A percentile compares a stretch with the other conserved stretches of the same genome.
These are phyloP conservation scores for Mesaphorura yosii DNA, from an alignment of 1,140 invertebrate species.

Conservation along the genomic window DNA sequence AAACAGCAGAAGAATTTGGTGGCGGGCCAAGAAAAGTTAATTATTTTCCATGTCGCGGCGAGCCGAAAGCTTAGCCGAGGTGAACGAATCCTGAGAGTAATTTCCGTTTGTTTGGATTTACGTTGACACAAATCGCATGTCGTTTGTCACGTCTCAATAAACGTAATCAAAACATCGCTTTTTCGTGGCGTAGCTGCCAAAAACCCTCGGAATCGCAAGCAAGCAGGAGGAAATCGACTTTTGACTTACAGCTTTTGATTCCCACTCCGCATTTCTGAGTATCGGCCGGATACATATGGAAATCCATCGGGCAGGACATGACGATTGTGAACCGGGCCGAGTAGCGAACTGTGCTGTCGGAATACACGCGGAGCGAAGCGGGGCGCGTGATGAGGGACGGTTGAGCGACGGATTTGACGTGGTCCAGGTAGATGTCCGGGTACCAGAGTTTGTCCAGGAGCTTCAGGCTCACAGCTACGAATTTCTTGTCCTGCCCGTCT, in stretches of 20 bases:
- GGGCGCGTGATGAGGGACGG: slow-evolving; percentile 29
- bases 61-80: too few relatives aligned
- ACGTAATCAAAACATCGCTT: too few relatives aligned
- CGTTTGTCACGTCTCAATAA: too few relatives aligned
- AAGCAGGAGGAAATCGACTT: too few relatives aligned
- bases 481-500: slow-evolving; percentile 13
- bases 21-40: too few relatives aligned
- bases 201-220: too few relatives aligned
- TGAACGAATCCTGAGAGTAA: too few relatives aligned
- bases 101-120: too few relatives aligned
- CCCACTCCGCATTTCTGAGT: slow-evolving; percentile 23
- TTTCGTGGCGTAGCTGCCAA: too few relatives aligned
- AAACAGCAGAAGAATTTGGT: neutral
- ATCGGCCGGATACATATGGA: slow-evolving; percentile 24
- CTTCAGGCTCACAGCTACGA: slow-evolving; percentile 28
- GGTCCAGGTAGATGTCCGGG: slow-evolving; percentile 29
- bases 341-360: slow-evolving; percentile 30
- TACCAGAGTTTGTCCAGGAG: slow-evolving; percentile 30
- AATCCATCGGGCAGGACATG: slow-evolving; percentile 29
- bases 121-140: too few relatives aligned
- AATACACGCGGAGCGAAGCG: slow-evolving; percentile 29
- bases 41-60: too few relatives aligned
- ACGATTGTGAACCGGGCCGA: slow-evolving; percentile 30
- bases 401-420: slow-evolving; percentile 27
- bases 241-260: slow-evolving; percentile 28